A percentile compares a stretch with the other conserved stretches of the same genome.
Conservation (phyloP, 2,113 vertebrate species). For the Benitochromis conjunctus region DNA sequence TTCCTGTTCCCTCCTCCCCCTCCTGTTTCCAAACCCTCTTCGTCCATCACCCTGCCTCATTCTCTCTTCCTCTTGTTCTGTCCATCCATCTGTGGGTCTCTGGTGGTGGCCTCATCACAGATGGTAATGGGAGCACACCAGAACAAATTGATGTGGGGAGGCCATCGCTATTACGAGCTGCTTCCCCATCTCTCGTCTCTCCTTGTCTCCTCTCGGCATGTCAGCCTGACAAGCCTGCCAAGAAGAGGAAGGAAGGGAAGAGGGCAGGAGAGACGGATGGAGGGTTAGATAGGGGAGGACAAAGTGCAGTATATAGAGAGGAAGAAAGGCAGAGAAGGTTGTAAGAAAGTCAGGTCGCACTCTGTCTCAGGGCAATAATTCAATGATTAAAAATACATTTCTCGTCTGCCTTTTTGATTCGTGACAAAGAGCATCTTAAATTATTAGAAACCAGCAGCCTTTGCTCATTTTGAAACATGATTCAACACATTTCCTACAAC, state of each 20-base stretch:
- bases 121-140: constrained; percentile 44
- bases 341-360: neutral
- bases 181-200: constrained; percentile 10
- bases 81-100: constrained; percentile 53
- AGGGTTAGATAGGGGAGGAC: neutral
- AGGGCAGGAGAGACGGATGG: neutral
- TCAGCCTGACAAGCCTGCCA: constrained; percentile 13
- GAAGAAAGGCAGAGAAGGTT: neutral
- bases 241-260: neutral
- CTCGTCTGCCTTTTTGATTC: neutral
- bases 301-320: neutral
- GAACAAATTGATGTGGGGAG: constrained; percentile 39
- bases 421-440: neutral
- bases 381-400: neutral
- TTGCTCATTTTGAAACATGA: neutral
- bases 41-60: constrained; percentile 25
- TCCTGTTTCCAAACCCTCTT: neutral
- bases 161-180: constrained; percentile 17
- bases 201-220: constrained; percentile 16
- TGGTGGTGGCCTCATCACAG: constrained; percentile 36
- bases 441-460: neutral
- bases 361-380: neutral
- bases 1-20: neutral
- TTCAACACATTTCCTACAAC: neutral
- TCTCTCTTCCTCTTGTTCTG: constrained; percentile 2